Base-by-base conservation (phyloP, 1,140 invertebrate species). In the Euura lappo region DNA sequence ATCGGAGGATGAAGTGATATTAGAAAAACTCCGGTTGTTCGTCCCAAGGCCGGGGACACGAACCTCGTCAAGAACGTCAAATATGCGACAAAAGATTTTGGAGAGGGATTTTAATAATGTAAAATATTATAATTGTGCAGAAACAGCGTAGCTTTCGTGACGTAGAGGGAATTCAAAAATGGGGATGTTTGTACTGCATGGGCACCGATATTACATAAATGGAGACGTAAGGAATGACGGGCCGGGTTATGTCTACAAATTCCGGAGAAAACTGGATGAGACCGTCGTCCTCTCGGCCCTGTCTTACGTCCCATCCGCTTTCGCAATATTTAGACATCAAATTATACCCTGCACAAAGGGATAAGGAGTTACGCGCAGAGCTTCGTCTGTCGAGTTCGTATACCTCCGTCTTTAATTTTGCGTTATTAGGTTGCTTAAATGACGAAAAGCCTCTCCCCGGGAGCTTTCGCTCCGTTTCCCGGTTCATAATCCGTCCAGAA, bases 11-110 rank as follows among this genome's bases (percentile, higher is more conserved):
- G 28, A 28, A 28, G 28, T 1, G 28, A 28, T 28, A 28, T 28
- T 60, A 60, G 3, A 11, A 60, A 60, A 60, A 60, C 51, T n/a
- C 51, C 8, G 3, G 74, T 80, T 85, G 78, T 84, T 85, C 80
- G 77, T 79, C 77, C 81, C 65, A 77, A 82, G 79, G 28, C 28
- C 28, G 28, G 75, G 51, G 51, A 84, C 80, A 82, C 78, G 79
- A 75, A 69, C 76, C 78, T 86, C 80, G 81, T 84, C 83, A 85
- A 74, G 71, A 70, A 60, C 71, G 76, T 79, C 78, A 82, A 82
- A 81, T 79, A 80, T 75, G 74, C 80, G 75, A 83, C 79, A 84
- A 85, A 85, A 80, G 82, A 78, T 75, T 77, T 72, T 75, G n/a
- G 72, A 74, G 72, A 71, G 69, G 28, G 60, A 74, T 69, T 77